These are phyloP conservation scores for Schizopygopsis pylzovi DNA, from an alignment of 2,797 vertebrate species.

Conservation along the genomic window DNA sequence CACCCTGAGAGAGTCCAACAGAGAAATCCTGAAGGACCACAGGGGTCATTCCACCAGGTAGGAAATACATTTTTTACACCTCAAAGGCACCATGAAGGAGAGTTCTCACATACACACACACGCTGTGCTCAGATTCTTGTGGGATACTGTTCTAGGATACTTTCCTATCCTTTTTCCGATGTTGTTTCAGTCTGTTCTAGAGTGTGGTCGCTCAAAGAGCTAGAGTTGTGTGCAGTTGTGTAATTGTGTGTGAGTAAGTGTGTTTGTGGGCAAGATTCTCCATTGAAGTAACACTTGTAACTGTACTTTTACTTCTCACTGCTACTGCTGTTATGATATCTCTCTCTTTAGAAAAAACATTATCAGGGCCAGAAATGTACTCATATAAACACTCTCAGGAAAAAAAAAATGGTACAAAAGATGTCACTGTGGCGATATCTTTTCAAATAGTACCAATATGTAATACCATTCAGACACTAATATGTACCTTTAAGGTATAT, in stretches of 20 bases:
- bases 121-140: neutral
- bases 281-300: neutral
- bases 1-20: conserved; percentile 7
- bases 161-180: neutral
- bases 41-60: conserved; percentile 24
- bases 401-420: neutral
- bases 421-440: neutral
- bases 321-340: neutral
- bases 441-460: neutral
- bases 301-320: neutral
- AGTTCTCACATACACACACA: conserved; percentile 1
- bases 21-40: conserved; percentile 15
- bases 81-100: conserved; percentile 14
- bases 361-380: neutral
- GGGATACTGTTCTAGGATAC: neutral
- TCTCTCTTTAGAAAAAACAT: neutral
- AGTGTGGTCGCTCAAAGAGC: neutral
- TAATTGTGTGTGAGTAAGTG: neutral
- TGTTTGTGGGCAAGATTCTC: neutral
- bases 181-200: conserved; percentile 29
- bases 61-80: conserved; percentile 32
- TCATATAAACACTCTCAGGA: neutral
- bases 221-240: neutral
- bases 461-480: neutral
- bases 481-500: too few species aligned